phyloP scores from a whole-genome alignment of 2,888 invertebrate species.

The Drosophila borborema region DNA sequence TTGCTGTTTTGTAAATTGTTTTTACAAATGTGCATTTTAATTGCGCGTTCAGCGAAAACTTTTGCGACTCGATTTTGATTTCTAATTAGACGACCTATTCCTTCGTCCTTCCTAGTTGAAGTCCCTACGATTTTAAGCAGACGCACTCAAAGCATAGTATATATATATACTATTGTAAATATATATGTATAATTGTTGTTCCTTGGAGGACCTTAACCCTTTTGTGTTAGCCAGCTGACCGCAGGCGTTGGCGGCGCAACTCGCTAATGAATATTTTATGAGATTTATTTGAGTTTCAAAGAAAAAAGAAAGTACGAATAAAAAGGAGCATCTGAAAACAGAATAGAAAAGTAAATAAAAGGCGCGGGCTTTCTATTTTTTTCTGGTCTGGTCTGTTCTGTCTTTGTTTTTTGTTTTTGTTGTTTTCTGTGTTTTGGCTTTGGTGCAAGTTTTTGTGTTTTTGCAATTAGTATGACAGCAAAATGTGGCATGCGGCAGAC shows the following conservation, averaged over 20 bases:
- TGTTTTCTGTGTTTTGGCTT: constrained; percentile 50
- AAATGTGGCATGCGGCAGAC: constrained; percentile 20
- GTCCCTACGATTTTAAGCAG: constrained; percentile 37
- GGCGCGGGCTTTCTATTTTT: constrained; percentile 32
- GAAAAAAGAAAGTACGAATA: constrained; percentile 38
- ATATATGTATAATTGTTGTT: constrained; percentile 12
- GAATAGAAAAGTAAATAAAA: constrained; percentile 30
- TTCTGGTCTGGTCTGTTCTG: background rate
- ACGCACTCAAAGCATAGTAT: constrained; percentile 24
- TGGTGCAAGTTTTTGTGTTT: constrained; percentile 66
- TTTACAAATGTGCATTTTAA: constrained; percentile 66
- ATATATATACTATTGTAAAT: background rate
- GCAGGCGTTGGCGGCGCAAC: constrained; percentile 66
- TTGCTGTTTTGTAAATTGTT: constrained; percentile 50
- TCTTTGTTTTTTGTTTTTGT: constrained; percentile 11
- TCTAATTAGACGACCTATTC: constrained; percentile 58
- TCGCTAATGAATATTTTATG: constrained; percentile 81
- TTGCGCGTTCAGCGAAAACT: constrained; percentile 56
- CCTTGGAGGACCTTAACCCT: constrained; percentile 65
- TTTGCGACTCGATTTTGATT: constrained; percentile 66
- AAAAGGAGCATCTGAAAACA: constrained; percentile 22
- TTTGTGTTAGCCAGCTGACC: constrained; percentile 70
- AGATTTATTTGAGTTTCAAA: constrained; percentile 79
- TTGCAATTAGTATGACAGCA: constrained; percentile 74
- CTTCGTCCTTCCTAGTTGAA: background rate